Evolutionary conservation across 2,797 vertebrate species (phyloP).

Genomic region (Esox lucius): DNA sequence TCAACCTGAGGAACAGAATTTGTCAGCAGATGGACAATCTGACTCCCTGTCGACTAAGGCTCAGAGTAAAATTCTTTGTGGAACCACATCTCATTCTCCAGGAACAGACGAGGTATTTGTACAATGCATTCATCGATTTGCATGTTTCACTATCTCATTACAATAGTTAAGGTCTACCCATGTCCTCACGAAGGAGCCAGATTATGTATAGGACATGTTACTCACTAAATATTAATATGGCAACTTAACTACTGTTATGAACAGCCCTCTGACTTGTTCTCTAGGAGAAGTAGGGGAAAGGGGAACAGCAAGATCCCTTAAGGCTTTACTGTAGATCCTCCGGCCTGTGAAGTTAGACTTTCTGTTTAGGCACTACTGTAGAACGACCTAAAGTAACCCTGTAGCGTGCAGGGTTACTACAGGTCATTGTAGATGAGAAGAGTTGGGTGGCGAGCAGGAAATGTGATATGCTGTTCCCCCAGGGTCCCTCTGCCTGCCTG

Average conservation of each 20-base stretch:
- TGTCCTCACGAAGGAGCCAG: neutral
- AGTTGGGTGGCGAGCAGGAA: slow-evolving; percentile 70
- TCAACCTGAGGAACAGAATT: slow-evolving; percentile 98
- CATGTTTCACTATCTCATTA: neutral
- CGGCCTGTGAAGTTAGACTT: slow-evolving; percentile 26
- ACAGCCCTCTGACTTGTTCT: neutral
- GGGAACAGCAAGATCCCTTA: neutral
- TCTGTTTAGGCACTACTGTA: slow-evolving; percentile 27
- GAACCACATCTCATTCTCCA: slow-evolving; percentile 97
- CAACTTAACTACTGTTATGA: neutral
- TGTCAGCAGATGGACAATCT: slow-evolving; percentile 96
- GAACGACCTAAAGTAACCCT: slow-evolving; percentile 89
- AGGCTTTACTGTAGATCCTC: neutral
- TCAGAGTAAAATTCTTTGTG: slow-evolving; percentile 97
- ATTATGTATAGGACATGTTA: slow-evolving; percentile 27
- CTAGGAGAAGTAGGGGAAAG: neutral
- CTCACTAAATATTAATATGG: slow-evolving; percentile 35
- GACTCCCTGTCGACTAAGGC: slow-evolving; percentile 88
- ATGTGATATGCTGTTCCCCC: slow-evolving; percentile 58
- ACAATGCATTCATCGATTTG: neutral
- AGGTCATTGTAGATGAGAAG: slow-evolving; percentile 74
- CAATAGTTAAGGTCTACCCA: neutral
- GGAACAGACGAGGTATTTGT: slow-evolving; percentile 90
- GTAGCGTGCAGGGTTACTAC: slow-evolving; percentile 80
- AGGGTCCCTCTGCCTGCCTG: neutral